Percentiles rank a stretch among this genome's conserved stretches.
phyloP scores from a whole-genome alignment of 2,888 invertebrate species.

The Hymenopus coronatus region DNA sequence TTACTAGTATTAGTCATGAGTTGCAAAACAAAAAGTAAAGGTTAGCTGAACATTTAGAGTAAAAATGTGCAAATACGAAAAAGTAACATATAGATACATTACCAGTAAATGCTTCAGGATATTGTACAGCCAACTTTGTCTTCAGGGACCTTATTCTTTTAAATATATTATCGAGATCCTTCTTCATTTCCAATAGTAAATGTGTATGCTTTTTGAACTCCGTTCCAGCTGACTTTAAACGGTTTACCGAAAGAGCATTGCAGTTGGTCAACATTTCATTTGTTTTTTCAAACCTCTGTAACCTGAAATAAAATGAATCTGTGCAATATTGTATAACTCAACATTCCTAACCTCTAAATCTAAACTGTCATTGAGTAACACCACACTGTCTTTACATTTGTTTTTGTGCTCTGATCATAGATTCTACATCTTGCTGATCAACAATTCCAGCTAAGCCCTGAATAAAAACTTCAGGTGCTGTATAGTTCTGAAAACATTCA shows the following conservation, averaged over 20 bases:
- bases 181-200: constrained; percentile 84
- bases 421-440: constrained; percentile 85
- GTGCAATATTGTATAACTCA: background rate
- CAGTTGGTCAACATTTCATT: constrained; percentile 99
- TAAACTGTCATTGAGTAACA: constrained; percentile 1
- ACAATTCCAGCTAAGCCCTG: constrained; percentile 89
- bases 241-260: constrained; percentile 85
- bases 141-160: constrained; percentile 84
- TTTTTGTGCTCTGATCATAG: constrained; percentile 86
- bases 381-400: constrained; percentile 68
- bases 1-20: no score
- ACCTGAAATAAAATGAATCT: constrained; percentile 55
- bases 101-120: constrained; percentile 45
- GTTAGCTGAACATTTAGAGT: no score
- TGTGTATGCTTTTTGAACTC: constrained; percentile 91
- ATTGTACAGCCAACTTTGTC: constrained; percentile 60
- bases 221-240: constrained; percentile 78
- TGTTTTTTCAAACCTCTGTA: constrained; percentile 96
- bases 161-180: constrained; percentile 92
- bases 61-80: no score
- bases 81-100: background rate
- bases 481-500: constrained; percentile 86
- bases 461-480: constrained; percentile 89
- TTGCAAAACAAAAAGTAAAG: no score
- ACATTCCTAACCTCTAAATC: background rate